phyloP scores from a whole-genome alignment of 2,113 vertebrate genomes.

The Cyanoramphus novaezelandiae region DNA sequence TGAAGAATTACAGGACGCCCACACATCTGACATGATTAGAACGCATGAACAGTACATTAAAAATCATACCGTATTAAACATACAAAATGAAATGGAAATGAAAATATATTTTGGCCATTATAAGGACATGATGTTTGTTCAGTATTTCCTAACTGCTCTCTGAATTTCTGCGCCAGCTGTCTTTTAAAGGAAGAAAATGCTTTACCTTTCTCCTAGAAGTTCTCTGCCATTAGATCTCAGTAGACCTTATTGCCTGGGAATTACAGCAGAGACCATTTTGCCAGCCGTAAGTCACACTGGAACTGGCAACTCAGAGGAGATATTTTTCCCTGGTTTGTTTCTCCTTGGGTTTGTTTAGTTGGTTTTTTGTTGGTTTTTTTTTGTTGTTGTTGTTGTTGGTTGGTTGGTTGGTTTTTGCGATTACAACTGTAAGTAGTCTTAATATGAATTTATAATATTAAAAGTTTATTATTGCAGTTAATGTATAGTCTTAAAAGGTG shows the following conservation, averaged over 20 bases:
- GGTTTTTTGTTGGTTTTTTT: neutral
- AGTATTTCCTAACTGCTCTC: conserved; percentile 7
- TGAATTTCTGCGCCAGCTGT: neutral
- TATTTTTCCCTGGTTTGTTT: neutral
- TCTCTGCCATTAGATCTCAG: neutral
- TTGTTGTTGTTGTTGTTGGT: too few relatives aligned
- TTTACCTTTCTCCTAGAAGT: neutral
- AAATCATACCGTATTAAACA: conserved; percentile 48
- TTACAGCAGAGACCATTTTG: neutral
- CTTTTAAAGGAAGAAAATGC: neutral
- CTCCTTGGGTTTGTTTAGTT: neutral
- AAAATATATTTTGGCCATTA: conserved; percentile 44
- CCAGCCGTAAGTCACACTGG: neutral
- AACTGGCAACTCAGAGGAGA: neutral
- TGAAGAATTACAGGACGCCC: conserved; percentile 46
- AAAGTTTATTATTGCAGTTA: neutral
- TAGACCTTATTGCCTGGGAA: neutral
- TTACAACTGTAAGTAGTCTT: neutral
- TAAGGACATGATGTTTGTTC: conserved; percentile 45
- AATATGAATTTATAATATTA: neutral
- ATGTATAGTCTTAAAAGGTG: neutral
- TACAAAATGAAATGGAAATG: conserved; percentile 52
- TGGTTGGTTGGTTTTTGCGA: rapidly evolving
- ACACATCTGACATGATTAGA: conserved; percentile 69
- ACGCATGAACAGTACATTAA: conserved; percentile 49